Base-by-base conservation (phyloP, 2,113 vertebrate genomes). In the Lonchura striata region DNA sequence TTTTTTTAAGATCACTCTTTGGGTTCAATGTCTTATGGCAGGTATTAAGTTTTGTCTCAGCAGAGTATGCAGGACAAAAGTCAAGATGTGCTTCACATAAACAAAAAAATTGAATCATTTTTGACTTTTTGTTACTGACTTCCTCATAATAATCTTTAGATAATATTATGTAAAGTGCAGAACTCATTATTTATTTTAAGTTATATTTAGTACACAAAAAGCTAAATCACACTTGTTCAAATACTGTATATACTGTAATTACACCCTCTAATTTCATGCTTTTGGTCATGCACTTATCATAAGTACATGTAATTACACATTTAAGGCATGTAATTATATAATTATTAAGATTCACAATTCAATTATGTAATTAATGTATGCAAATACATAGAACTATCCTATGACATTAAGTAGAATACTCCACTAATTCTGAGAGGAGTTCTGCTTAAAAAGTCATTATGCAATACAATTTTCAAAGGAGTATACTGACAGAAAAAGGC, bases 301-400 rank as follows among this genome's bases (percentile, higher is more conserved):
- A 97, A 96, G 59, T 86, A 92, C 77, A 59, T 70, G 64, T 65
- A 97, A 95, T 97, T 96, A 95, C 66, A 93, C 31, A 81, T 96
- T 96, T 94, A 81, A 90, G 66, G 57, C 64, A 86, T 82, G 57
- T 92, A 95, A 96, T 95, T 76, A 88, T 92, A 81, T 88, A 92
- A 93, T 92, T 94, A 95, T 94, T 92, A 94, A 95, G 82, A 97
- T 83, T 61, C 59, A 91, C 53, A 91, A 93, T 85, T 92, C 81
- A 95, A 86, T 95, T 96, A 92, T 53, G 69, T 91, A 95, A 96
- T 95, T 94, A 96, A 88, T 56, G 56, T 75, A 95, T 89, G 75
- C 68, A 96, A 94, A 95, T 94, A 87, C 6, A 54, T 60, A 76
- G 52, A 66, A 90, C 57, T 81, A 93, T 78, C 47, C 54, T 86